phyloP scores from a whole-genome alignment of 2,888 invertebrate species.

The Eupithecia abbreviata region DNA sequence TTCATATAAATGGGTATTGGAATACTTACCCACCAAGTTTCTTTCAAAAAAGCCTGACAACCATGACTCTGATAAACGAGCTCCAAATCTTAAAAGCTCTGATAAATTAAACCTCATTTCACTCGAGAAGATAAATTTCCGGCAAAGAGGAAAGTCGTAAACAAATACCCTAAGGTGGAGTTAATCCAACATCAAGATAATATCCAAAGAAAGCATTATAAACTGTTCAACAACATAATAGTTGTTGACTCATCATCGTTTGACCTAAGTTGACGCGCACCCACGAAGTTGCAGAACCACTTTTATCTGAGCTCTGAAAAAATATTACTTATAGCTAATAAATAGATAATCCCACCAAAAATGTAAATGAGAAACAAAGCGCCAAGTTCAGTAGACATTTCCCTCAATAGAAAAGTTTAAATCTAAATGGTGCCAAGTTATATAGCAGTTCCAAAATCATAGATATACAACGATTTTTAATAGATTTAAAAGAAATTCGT shows the following conservation, averaged over 20 bases:
- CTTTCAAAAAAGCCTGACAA: neutral
- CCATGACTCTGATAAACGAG: conserved; percentile 1
- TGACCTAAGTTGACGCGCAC: conserved; percentile 60
- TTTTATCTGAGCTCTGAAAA: conserved; percentile 30
- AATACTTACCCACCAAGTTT: neutral
- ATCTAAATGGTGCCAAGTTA: too few species aligned
- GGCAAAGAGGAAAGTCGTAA: conserved; percentile 16
- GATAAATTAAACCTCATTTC: conserved; percentile 7
- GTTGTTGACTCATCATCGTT: conserved; percentile 61
- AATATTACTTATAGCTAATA: conserved; percentile 8
- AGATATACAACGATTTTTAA: too few species aligned
- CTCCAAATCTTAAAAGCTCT: conserved; percentile 9
- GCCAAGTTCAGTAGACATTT: too few species aligned
- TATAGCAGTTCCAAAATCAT: too few species aligned
- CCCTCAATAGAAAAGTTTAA: too few species aligned
- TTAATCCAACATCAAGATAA: conserved; percentile 44
- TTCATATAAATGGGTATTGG: neutral
- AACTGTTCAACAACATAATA: conserved; percentile 51
- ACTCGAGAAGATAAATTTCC: conserved; percentile 19
- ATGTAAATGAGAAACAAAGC: too few species aligned
- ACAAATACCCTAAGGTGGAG: conserved; percentile 32
- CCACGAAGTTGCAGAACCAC: conserved; percentile 55
- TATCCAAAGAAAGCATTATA: conserved; percentile 52
- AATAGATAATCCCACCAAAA: neutral
- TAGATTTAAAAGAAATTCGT: too few species aligned